These are phyloP conservation scores for Spilarctia lutea DNA, from an alignment of 2,888 invertebrate species.

Conservation along the genomic window DNA sequence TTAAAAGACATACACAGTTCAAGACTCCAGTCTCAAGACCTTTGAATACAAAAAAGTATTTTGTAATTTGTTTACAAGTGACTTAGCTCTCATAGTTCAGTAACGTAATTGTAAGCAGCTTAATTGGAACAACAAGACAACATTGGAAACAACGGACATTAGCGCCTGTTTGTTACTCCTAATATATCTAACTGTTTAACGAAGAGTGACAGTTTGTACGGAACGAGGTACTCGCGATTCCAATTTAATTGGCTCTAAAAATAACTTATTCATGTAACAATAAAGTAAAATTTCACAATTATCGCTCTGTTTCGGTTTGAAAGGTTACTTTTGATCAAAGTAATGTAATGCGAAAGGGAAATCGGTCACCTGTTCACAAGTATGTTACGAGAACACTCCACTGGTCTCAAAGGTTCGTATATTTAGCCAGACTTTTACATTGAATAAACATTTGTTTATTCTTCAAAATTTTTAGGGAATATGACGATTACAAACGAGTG, in stretches of 20 bases:
- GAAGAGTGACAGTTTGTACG: background rate
- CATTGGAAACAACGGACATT: background rate
- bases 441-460: background rate
- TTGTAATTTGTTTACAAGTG: background rate
- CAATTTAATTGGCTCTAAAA: background rate
- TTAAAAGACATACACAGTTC: no score
- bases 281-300: background rate
- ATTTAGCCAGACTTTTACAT: background rate
- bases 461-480: background rate
- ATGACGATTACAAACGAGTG: background rate
- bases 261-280: background rate
- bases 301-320: background rate
- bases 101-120: background rate
- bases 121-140: background rate
- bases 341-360: background rate
- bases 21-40: no score
- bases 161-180: background rate
- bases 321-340: background rate
- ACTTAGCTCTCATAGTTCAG: background rate
- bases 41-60: no score
- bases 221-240: background rate
- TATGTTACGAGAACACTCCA: background rate
- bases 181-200: background rate
- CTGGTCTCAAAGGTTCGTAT: background rate
- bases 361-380: background rate